Conservation (phyloP, 1,140 invertebrate genomes). For the Mamestra configurata region DNA sequence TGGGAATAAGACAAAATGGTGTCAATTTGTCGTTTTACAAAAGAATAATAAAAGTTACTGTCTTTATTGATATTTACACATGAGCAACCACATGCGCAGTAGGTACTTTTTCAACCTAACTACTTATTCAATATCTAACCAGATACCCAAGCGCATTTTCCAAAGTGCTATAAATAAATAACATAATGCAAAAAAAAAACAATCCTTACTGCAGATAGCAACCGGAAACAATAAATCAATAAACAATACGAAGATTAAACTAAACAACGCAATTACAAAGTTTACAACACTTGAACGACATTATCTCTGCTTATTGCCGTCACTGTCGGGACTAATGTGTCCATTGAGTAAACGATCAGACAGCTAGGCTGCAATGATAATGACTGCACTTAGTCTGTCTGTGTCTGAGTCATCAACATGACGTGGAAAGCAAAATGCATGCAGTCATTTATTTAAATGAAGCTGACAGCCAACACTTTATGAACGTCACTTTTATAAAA, state of each 20-base stretch:
- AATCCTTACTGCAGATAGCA: background rate
- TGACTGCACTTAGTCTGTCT: background rate
- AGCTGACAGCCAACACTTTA: too few relatives aligned
- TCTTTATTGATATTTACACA: too few relatives aligned
- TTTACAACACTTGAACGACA: background rate
- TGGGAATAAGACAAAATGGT: too few relatives aligned
- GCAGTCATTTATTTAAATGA: background rate
- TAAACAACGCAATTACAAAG: background rate
- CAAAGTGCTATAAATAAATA: too few relatives aligned
- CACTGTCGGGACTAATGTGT: background rate
- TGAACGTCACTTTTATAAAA: too few relatives aligned
- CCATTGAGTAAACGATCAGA: background rate
- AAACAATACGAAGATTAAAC: background rate
- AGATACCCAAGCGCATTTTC: too few relatives aligned
- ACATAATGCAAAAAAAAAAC: background rate
- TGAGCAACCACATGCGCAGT: too few relatives aligned
- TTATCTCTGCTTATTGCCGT: background rate
- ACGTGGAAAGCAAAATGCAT: background rate
- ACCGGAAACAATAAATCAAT: background rate
- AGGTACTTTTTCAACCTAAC: too few relatives aligned
- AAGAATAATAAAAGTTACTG: too few relatives aligned
- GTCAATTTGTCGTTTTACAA: too few relatives aligned
- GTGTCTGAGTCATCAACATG: background rate
- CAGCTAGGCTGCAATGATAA: background rate
- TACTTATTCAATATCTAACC: too few relatives aligned